These are phyloP conservation scores for Drosophila monieri DNA, from an alignment of 2,888 invertebrate species.

Conservation along the genomic window DNA sequence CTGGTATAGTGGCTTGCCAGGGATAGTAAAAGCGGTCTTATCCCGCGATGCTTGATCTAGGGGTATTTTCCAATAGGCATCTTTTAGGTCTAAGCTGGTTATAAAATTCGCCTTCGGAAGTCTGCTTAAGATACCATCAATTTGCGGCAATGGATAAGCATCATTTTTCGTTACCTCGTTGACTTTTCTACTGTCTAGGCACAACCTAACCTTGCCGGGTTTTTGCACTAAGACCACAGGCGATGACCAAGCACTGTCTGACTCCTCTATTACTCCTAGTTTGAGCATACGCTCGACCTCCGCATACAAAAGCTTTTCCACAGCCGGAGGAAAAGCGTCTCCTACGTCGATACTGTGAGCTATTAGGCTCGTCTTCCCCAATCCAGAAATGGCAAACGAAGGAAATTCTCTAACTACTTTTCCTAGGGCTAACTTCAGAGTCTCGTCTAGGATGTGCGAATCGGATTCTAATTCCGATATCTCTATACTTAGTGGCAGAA, in stretches of 20 bases:
- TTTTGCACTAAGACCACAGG: conserved; percentile 13
- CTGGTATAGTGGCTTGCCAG: conserved; percentile 41
- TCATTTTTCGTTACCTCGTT: background rate
- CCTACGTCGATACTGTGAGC: conserved; percentile 6
- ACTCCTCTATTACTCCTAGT: conserved; percentile 8
- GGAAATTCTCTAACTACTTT: background rate
- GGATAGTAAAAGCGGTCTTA: conserved; percentile 43
- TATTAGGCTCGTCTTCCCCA: background rate
- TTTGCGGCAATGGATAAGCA: conserved; percentile 5
- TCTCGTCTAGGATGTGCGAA: too few relatives aligned
- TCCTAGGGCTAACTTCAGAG: too few relatives aligned
- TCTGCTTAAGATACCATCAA: conserved; percentile 40
- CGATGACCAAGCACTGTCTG: conserved; percentile 4
- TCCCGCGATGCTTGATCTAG: conserved; percentile 23
- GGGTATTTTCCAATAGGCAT: conserved; percentile 47
- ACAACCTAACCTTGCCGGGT: conserved; percentile 51
- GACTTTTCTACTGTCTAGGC: conserved; percentile 62
- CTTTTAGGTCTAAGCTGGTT: conserved; percentile 33
- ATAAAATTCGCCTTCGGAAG: conserved; percentile 34
- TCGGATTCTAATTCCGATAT: background rate
- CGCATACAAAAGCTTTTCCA: conserved; percentile 3
- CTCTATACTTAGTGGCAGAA: background rate
- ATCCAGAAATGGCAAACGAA: conserved; percentile 2
- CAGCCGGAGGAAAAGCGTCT: conserved; percentile 6
- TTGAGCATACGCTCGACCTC: background rate